Evolutionary conservation across 2,888 invertebrate species (phyloP), one percentile per base, ranked within the genome.

Genomic region (Trichacis sp.): DNA sequence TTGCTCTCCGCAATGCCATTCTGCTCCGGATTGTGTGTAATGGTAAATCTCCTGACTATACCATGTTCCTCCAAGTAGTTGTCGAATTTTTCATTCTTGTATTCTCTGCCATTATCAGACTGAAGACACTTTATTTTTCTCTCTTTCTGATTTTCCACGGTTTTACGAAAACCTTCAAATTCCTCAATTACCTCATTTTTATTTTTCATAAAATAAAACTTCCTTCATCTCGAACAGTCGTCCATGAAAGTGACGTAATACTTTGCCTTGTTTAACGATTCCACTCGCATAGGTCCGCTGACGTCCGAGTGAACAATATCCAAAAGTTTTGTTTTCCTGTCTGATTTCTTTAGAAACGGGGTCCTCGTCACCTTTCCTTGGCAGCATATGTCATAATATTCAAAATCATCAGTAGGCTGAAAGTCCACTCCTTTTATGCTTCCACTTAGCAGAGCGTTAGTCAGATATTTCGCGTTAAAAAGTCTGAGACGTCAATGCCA

Each of bases 251-350:
- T n/a, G n/a, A n/a, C n/a, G n/a, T n/a, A n/a, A n/a, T 15, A 17
- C 18, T 12, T 19, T 12, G 17, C 45, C n/a, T 45, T 45, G 1
- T 19, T 45, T n/a, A 17, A 17, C 11, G n/a, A n/a, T n/a, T n/a
- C n/a, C n/a, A n/a, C n/a, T n/a, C n/a, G n/a, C n/a, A n/a, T n/a
- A n/a, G n/a, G n/a, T n/a, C n/a, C n/a, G n/a, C n/a, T n/a, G n/a
- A n/a, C n/a, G n/a, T n/a, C n/a, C n/a, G n/a, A n/a, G 19, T 29
- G 72, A 3, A 75, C 51, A 5, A 74, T 24, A n/a, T 74, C 68
- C 11, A 70, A 38, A 9, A 67, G 18, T 12, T 61, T 29, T 14
- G 70, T 52, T 14, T 40, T 6, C 33, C 67, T 57, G 24, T 18
- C 15, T 0, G 65, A 65, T 29, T 49, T 54, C 43, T 57, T 60